These are phyloP conservation scores for Stictocephala bisonia DNA, from an alignment of 2,888 invertebrate species.

Conservation along the genomic window DNA sequence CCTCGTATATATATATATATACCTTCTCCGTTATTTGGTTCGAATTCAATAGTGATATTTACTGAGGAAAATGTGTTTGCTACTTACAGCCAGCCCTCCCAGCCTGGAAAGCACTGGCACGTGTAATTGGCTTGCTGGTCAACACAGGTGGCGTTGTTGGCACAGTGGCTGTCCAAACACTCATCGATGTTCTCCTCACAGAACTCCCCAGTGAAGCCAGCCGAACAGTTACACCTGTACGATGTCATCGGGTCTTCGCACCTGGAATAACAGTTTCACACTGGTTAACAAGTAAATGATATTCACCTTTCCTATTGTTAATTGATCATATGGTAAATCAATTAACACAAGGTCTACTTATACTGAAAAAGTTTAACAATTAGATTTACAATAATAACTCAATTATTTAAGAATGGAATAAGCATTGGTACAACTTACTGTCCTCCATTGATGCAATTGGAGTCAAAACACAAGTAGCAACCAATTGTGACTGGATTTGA, in stretches of 20 bases:
- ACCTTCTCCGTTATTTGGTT: not conserved
- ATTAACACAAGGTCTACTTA: too few relatives aligned
- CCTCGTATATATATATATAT: too few relatives aligned
- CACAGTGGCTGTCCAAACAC: slow-evolving; percentile 77
- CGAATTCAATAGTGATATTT: too few relatives aligned
- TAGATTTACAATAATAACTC: too few relatives aligned
- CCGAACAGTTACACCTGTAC: slow-evolving; percentile 82
- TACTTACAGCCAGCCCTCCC: slow-evolving; percentile 78
- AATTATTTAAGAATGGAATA: too few relatives aligned
- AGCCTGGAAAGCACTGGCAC: slow-evolving; percentile 81
- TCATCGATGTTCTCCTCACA: slow-evolving; percentile 88
- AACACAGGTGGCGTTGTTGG: slow-evolving; percentile 82
- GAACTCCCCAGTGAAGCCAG: slow-evolving; percentile 83
- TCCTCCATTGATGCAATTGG: slow-evolving; percentile 76
- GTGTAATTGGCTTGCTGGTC: slow-evolving; percentile 83
- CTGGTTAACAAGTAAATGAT: too few relatives aligned
- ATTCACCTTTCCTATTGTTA: too few relatives aligned
- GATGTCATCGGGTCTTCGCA: slow-evolving; percentile 72
- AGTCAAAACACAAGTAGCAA: slow-evolving; percentile 85
- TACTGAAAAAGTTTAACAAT: too few relatives aligned
- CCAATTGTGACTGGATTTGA: slow-evolving; percentile 59
- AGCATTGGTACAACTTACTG: too few relatives aligned
- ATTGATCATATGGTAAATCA: too few relatives aligned
- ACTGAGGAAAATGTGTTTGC: too few relatives aligned
- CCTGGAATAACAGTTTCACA: slow-evolving; percentile 47